Base-by-base conservation (phyloP, 1,140 invertebrate genomes). In the Solenopsis fugax region DNA sequence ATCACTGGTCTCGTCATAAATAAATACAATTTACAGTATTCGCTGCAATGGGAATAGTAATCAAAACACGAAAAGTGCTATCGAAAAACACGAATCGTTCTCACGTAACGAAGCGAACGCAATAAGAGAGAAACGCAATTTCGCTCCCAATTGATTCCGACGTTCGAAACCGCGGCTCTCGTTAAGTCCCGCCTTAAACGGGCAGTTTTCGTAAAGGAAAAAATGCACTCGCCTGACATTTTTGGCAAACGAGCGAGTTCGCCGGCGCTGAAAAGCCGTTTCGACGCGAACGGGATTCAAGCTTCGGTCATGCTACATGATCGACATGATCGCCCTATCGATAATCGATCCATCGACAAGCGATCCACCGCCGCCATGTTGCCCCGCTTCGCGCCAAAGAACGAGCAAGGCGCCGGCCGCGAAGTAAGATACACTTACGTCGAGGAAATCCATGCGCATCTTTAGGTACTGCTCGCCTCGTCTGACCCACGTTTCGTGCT, bases 361-460 rank as follows among this genome's bases (percentile, higher is more conserved):
- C 29, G 29, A 29, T 29, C 29, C 29, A 29, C 29, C 29, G 29
- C 1, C 62, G 48, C 21, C 48, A 24, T 52, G 5, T 62, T 50
- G 10, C 48, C 24, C 29, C 37, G 37, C 18, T 12, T 18, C 62
- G 64, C 78, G 78, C 45, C 50, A 48, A 73, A 48, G 9, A 7
- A n/a, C 16, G 52, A n/a, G 7, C 7, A 29, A 34, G 29, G 2
- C 0, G 29, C 29, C 29, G 29, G 41, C 0, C 41, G 41, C 2
- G 4, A 41, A 48, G 54, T 56, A 21, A 56, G 16, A 12, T 29
- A 12, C 0, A 75, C 82, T 89, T 62, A 89, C 69, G 6, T 54
- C 52, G 0, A 71, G 64, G 21, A 75, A 10, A 34, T 86, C 60
- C 54, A 81, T 6, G 45, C 41, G 80, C 5, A 86, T 34, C 10